phyloP scores from a whole-genome alignment of 2,888 invertebrate species.

The Meliscaeva auricollis region DNA sequence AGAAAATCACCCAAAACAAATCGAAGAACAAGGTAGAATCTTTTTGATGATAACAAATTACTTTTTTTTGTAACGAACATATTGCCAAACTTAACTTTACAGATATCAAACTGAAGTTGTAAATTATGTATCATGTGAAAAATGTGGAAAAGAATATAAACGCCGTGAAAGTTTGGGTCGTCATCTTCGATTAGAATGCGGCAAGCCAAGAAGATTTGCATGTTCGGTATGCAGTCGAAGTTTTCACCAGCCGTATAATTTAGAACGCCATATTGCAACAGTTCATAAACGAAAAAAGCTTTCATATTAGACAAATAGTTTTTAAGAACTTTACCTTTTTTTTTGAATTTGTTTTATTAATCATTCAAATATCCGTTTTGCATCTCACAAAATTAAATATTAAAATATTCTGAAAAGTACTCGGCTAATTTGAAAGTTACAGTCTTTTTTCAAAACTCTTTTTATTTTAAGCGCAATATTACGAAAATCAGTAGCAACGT shows the following conservation, averaged over 20 bases:
- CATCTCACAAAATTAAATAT: too few relatives aligned
- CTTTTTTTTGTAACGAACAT: not conserved
- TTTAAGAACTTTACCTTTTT: not conserved
- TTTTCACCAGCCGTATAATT: conserved; percentile 81
- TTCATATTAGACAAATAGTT: not conserved
- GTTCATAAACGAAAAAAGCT: conserved; percentile 47
- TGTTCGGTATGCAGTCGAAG: conserved; percentile 82
- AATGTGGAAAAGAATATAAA: conserved; percentile 82
- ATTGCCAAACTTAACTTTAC: conserved; percentile 10
- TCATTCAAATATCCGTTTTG: too few relatives aligned
- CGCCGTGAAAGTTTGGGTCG: conserved; percentile 91
- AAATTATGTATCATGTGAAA: conserved; percentile 34
- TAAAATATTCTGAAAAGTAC: too few relatives aligned
- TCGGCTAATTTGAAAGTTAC: too few relatives aligned
- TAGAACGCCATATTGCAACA: conserved; percentile 71
- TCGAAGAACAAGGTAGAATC: conserved; percentile 49
- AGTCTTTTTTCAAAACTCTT: too few relatives aligned
- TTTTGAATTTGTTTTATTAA: too few relatives aligned
- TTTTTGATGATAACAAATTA: not conserved
- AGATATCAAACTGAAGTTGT: conserved; percentile 3
- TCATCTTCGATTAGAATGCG: conserved; percentile 85
- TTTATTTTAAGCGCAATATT: too few relatives aligned
- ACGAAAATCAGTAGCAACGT: too few relatives aligned
- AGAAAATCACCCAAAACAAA: not conserved
- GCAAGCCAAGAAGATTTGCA: conserved; percentile 82